Conservation (phyloP, 2,888 invertebrate genomes). For the Tineola bisselliella region DNA sequence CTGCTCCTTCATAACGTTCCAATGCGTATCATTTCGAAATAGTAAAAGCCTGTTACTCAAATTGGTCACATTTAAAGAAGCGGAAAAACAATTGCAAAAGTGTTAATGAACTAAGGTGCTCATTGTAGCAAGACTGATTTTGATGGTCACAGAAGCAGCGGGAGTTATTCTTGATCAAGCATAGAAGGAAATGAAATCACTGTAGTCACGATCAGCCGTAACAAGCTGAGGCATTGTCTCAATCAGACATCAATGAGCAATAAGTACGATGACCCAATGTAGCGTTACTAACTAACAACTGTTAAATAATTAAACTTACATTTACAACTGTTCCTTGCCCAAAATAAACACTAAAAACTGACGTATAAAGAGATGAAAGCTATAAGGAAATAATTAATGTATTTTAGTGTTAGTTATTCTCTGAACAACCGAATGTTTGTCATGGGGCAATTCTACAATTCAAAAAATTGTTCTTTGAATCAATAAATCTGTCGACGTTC, state of each 20-base stretch:
- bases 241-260: slow-evolving; percentile 58
- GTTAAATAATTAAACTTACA: neutral
- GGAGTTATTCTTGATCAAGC: slow-evolving; percentile 32
- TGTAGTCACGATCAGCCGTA: slow-evolving; percentile 24
- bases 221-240: slow-evolving; percentile 45
- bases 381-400: slow-evolving; percentile 8
- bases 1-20: neutral
- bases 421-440: slow-evolving; percentile 4
- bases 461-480: slow-evolving; percentile 39
- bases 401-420: neutral
- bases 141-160: slow-evolving; percentile 38
- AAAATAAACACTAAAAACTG: neutral
- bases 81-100: slow-evolving; percentile 60
- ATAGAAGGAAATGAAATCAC: slow-evolving; percentile 35
- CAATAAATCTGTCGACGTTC: slow-evolving; percentile 59
- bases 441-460: slow-evolving; percentile 11
- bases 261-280: slow-evolving; percentile 48
- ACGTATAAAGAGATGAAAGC: neutral
- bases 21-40: neutral
- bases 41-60: slow-evolving; percentile 12
- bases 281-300: slow-evolving; percentile 12
- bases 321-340: neutral
- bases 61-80: slow-evolving; percentile 45
- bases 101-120: slow-evolving; percentile 45
- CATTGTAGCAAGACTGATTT: slow-evolving; percentile 27